These are phyloP conservation scores for Fukomys damarensis DNA, from an alignment of 2,113 vertebrate genomes.

Conservation along the genomic window DNA sequence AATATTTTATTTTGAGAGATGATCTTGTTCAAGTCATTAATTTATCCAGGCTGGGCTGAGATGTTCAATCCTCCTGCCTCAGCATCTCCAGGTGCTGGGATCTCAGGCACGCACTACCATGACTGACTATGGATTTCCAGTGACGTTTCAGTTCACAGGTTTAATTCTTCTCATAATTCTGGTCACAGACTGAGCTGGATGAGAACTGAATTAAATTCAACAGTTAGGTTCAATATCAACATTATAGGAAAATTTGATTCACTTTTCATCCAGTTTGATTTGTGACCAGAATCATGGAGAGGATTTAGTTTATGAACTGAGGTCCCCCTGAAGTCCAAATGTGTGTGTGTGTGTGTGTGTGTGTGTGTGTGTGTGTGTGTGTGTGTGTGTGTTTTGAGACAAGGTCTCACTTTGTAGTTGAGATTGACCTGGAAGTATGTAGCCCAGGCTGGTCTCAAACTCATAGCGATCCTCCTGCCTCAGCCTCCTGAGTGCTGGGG, in stretches of 20 bases:
- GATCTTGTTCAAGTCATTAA: not conserved
- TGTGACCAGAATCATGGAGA: not conserved
- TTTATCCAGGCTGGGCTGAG: not conserved
- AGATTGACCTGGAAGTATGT: too few relatives aligned
- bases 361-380: too few relatives aligned
- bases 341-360: too few relatives aligned
- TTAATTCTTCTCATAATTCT: not conserved
- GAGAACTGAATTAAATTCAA: not conserved
- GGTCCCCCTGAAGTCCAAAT: not conserved
- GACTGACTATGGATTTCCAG: not conserved
- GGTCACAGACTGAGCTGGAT: not conserved
- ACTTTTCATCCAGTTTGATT: not conserved
- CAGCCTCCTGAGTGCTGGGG: too few relatives aligned
- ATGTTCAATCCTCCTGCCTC: not conserved
- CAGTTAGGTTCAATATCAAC: not conserved
- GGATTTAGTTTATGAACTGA: not conserved
- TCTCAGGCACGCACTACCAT: not conserved
- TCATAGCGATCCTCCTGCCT: too few relatives aligned
- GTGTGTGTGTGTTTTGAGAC: too few relatives aligned
- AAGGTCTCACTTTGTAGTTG: too few relatives aligned
- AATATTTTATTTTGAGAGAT: not conserved
- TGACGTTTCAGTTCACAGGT: accelerated
- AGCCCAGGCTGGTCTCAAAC: too few relatives aligned
- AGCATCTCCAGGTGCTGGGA: not conserved
- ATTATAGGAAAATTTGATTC: not conserved